A percentile compares a stretch with the other conserved stretches of the same genome.
These are phyloP conservation scores for Lordiphosa mommai DNA, from an alignment of 1,140 invertebrate genomes.

Conservation along the genomic window DNA sequence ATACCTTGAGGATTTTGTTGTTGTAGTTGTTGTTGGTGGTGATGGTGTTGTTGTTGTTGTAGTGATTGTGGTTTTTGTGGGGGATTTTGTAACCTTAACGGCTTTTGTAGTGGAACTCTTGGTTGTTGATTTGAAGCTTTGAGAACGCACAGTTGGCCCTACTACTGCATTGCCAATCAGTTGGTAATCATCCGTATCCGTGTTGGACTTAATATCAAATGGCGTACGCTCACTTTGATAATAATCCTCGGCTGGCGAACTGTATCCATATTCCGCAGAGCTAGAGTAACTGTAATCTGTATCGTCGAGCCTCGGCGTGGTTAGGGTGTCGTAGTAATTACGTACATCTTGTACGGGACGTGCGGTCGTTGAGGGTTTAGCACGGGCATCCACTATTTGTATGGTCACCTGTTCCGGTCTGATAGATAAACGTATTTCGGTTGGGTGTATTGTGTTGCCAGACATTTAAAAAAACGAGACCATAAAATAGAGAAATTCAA, in stretches of 20 bases:
- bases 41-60: conserved; percentile 38
- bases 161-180: conserved; percentile 40
- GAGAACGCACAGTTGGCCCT: too few species aligned
- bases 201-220: conserved; percentile 1
- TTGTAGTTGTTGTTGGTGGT: conserved; percentile 33
- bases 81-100: conserved; percentile 29
- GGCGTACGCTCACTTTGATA: conserved; percentile 32
- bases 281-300: conserved; percentile 50
- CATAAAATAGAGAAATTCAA: too few species aligned
- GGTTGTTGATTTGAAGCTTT: conserved; percentile 1
- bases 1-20: conserved; percentile 46
- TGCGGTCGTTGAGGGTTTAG: conserved; percentile 20
- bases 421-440: conserved; percentile 49
- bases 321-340: conserved; percentile 49
- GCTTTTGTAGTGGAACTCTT: conserved; percentile 36
- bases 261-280: conserved; percentile 39
- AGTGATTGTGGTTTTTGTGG: conserved; percentile 30
- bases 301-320: conserved; percentile 25
- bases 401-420: conserved; percentile 56
- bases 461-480: too few species aligned
- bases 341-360: conserved; percentile 36
- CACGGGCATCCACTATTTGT: conserved; percentile 35
- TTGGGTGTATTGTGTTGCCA: conserved; percentile 20
- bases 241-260: conserved; percentile 32
- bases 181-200: conserved; percentile 40